Conservation (phyloP, 23 tunicate species). For the Trididemnum nubilum region DNA sequence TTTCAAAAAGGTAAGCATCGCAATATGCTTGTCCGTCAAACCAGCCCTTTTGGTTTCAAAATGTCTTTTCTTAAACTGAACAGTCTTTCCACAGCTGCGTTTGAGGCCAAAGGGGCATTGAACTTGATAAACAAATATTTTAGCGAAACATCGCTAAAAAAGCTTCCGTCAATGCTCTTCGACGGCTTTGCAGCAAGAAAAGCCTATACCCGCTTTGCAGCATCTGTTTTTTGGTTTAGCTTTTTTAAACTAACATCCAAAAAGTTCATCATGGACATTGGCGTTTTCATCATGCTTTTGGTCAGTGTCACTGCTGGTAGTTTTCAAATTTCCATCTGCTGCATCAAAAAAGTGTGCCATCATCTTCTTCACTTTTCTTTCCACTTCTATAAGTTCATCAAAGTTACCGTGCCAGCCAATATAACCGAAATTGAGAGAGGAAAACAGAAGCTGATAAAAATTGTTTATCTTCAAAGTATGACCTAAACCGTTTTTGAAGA, state of each 20-base stretch:
- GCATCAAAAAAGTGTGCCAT: too few relatives aligned
- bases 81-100: neutral
- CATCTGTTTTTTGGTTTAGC: neutral
- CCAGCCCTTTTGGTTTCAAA: neutral
- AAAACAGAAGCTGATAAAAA: too few relatives aligned
- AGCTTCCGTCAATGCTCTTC: neutral
- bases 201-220: neutral
- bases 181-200: neutral
- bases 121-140: neutral
- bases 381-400: too few relatives aligned
- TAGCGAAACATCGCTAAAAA: neutral
- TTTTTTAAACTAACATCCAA: neutral
- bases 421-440: too few relatives aligned
- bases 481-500: neutral
- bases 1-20: neutral
- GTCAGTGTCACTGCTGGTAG: neutral
- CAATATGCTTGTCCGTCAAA: neutral
- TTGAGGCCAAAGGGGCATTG: neutral
- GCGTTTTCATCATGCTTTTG: neutral
- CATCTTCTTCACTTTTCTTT: too few relatives aligned
- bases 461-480: neutral
- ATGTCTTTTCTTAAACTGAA: neutral
- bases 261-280: neutral
- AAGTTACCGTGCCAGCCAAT: too few relatives aligned
- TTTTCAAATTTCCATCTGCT: neutral